Percentiles rank a stretch among this genome's conserved stretches.
Evolutionary conservation across 2,797 vertebrate species (phyloP).

Genomic region (Centropyge bicolor): DNA sequence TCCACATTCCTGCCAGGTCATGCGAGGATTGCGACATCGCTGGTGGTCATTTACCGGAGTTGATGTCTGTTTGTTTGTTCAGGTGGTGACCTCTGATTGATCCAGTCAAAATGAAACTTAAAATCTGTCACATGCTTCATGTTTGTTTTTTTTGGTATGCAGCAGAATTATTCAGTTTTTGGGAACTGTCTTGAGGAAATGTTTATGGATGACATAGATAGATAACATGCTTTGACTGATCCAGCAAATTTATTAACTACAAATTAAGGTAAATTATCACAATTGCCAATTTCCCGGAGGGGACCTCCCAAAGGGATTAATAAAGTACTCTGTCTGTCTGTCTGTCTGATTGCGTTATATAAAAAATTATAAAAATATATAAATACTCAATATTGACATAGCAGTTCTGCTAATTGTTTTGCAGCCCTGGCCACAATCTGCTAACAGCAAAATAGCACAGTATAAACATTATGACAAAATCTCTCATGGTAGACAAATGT

Average conservation of each 20-base stretch:
- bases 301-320: too few species aligned
- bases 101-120: neutral
- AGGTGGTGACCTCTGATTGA: neutral
- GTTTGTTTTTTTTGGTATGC: neutral
- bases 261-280: conserved; percentile 9
- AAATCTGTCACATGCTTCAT: neutral
- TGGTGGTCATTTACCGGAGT: neutral
- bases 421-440: too few species aligned
- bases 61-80: neutral
- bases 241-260: neutral
- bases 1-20: neutral
- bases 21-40: neutral
- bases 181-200: neutral
- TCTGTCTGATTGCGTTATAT: too few species aligned
- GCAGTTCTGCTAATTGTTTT: neutral
- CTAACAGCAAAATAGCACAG: too few species aligned
- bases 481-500: too few species aligned
- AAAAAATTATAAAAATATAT: conserved; percentile 2
- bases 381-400: neutral
- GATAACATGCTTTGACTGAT: neutral
- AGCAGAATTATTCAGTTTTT: neutral
- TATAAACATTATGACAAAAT: neutral
- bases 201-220: neutral
- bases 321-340: too few species aligned
- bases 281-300: too few species aligned